Evolutionary conservation across 2,797 vertebrate genomes (phyloP), one percentile per base, ranked within the genome.

Genomic region (Sphaeramia orbicularis): DNA sequence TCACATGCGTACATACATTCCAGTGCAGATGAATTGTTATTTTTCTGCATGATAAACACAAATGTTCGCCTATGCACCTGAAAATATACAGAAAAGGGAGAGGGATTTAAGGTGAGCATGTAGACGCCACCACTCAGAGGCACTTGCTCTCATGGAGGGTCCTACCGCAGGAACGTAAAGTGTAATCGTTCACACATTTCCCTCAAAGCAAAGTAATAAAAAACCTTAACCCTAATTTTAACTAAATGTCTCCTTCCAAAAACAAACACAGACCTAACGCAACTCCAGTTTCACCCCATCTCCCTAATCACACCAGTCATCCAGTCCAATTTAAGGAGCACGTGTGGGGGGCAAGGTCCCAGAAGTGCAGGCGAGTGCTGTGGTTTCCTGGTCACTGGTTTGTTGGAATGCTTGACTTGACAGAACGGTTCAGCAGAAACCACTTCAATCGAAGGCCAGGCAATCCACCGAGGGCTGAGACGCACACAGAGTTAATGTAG

Each of bases 321-420:
- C 52, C 44, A 19, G 69, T 45, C 45, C 73, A 80, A 76, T 76
- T 87, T 76, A 64, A 58, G 61, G 62, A 77, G 78, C 69, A 61
- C 52, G 76, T 74, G 79, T 82, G 80, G 78, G 78, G 72, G 57
- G 53, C 67, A 53, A 74, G 80, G 83, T 84, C 80, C 45, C 76
- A 66, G 54, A 83, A 81, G 72, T 73, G 67, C 71, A 76, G 48
- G 81, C 63, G 24, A 74, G 75, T 18, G 0, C 44, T 84, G 85
- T 18, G 90, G 87, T 90, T 91, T 91, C 84, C 83, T 78, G 78
- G 70, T 88, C 84, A 63, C 55, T 67, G 79, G 71, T 51, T 83
- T 66, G 80, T 61, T 70, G 76, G 84, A 89, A 91, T 88, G 86
- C 75, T 85, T 77, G 71, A 86, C 78, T 85, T 88, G 86, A 88